Evolutionary conservation across 2,888 invertebrate genomes (phyloP), one percentile per base, ranked within the genome.

Genomic region (Metallyticus violacea): DNA sequence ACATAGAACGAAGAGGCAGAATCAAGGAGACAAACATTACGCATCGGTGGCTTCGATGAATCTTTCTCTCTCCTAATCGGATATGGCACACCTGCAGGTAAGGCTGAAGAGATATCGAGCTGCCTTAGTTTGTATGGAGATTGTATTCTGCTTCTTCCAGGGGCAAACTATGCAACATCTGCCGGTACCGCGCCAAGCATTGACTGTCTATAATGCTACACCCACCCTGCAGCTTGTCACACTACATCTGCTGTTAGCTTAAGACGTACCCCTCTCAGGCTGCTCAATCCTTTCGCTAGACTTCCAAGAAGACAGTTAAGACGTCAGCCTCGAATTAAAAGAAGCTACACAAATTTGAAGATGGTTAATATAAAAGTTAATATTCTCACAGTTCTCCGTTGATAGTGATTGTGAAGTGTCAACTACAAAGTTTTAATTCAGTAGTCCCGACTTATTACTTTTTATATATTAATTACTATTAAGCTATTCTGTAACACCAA

Each of bases 141-240:
- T 81, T 81, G 81, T 81, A 81, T 40, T 25, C 30, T 81, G 9
- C 25, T 30, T 80, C 79, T 80, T 80, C 79, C 22, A 6, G 28
- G 82, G 62, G 27, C n/a, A 76, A 81, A 81, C 81, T 30, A 81
- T 30, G 82, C 76, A 76, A 82, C 82, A 82, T 82, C 82, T 82
- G 82, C 76, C 82, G 82, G 62, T 62, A 62, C 40, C 40, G 40
- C 40, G 40, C 40, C 40, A 62, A 62, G 40, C 76, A 82, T 82
- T 82, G 82, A 40, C 82, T 82, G 82, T 82, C 82, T 82, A 76
- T 82, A 82, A 82, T 82, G 62, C 82, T 82, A 82, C 76, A 82
- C 40, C 40, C 40, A 62, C 40, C 40, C 40, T 62, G 40, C 40
- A 62, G 25, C 29, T 76, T 82, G 77, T 83, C 83, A 83, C 83